Evolutionary conservation across 2,888 invertebrate species (phyloP), one percentile per base, ranked within the genome.

Genomic region (Harpalus rufipes): DNA sequence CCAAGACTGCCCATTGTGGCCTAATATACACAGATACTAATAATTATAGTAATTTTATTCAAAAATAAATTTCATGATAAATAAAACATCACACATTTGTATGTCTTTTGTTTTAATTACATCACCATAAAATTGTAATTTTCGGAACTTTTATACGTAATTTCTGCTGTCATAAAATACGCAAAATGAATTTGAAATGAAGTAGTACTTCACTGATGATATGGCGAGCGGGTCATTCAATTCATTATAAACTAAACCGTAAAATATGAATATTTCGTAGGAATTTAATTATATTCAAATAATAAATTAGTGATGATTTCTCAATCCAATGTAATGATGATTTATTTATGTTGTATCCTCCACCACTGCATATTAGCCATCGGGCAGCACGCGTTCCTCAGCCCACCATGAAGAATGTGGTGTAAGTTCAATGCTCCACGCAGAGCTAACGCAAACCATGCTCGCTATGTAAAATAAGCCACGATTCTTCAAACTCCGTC

Each of bases 351-450:
- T 8, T 63, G 12, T 25, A 1, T 8, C 14, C 65, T 21, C 51
- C 68, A 72, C 58, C 82, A 82, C 72, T 82, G 82, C 18, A 72
- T 7, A 59, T 76, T 83, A 74, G 83, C 83, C 61, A 74, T 68
- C 18, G 83, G 83, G 74, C 59, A 74, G 74, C 83, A 83, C 76
- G 83, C 83, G 44, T 32, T 61, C 58, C 59, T 39, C 32, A 76
- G 83, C 83, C 83, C 83, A 83, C 83, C 83, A 74, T 59, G 83
- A 83, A 83, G 83, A 83, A 83, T 83, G 83, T 83, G 44, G 83
- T 74, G 74, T 83, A 83, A 83, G 83, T 83, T 83, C 83, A 83
- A 58, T 83, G 83, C 74, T 74, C 83, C 83, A 83, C 65, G 63
- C 81, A 81, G 16, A 41, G 61, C n/a, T 56, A 78, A 74, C 39